These are phyloP conservation scores for Furcula furcula DNA, from an alignment of 2,888 invertebrate species.

Conservation along the genomic window DNA sequence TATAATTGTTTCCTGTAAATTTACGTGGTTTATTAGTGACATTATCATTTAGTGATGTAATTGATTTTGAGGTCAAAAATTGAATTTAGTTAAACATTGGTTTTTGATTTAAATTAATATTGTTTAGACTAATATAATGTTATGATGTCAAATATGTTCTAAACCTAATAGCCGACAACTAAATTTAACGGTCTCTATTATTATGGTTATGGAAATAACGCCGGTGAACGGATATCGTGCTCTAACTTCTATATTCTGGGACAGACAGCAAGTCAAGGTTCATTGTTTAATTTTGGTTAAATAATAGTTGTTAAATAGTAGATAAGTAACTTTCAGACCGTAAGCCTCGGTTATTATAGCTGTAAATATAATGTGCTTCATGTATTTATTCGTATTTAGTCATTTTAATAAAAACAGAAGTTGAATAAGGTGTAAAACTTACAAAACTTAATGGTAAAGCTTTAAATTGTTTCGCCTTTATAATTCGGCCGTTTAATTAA, in stretches of 20 bases:
- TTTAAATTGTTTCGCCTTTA: too few species aligned
- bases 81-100: too few species aligned
- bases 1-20: background rate
- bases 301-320: too few species aligned
- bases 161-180: slow-evolving; percentile 6
- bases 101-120: background rate
- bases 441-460: too few species aligned
- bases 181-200: slow-evolving; percentile 11
- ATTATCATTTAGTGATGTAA: too few species aligned
- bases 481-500: too few species aligned
- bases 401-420: too few species aligned
- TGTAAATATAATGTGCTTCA: too few species aligned
- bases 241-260: slow-evolving; percentile 10
- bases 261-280: slow-evolving; percentile 16
- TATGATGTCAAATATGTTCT: slow-evolving; percentile 12
- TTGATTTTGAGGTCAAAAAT: background rate
- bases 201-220: slow-evolving; percentile 24
- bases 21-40: background rate
- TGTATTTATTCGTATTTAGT: too few species aligned
- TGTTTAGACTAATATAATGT: background rate
- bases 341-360: too few species aligned
- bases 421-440: too few species aligned
- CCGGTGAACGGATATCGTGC: slow-evolving; percentile 37
- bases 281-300: slow-evolving; percentile 3
- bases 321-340: too few species aligned